phyloP scores from a whole-genome alignment of 2,113 vertebrate genomes.

The Rhynchomys soricoides region DNA sequence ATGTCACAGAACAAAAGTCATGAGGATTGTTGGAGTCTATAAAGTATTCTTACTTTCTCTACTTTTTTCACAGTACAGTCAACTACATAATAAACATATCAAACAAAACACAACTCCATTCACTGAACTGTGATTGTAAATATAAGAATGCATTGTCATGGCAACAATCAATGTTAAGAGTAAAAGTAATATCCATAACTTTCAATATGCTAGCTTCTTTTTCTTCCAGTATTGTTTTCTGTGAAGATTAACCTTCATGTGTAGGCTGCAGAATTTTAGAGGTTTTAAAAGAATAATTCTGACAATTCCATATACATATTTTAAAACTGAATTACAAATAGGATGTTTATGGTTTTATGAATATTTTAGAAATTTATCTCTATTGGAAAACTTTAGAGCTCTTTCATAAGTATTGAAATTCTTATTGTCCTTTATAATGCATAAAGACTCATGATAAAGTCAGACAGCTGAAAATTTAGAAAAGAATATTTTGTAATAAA shows the following conservation, averaged over 20 bases:
- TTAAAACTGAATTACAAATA: constrained; percentile 25
- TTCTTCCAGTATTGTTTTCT: not conserved
- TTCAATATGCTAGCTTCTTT: not conserved
- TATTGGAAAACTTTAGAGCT: not conserved
- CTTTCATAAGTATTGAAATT: constrained; percentile 38
- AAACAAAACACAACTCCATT: not conserved
- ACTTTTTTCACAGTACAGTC: not conserved
- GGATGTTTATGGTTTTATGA: constrained; percentile 19
- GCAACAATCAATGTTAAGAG: not conserved
- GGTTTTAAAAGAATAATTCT: not conserved
- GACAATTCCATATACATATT: not conserved
- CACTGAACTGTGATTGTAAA: not conserved
- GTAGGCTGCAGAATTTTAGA: not conserved
- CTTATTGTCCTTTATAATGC: not conserved
- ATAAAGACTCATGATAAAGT: constrained; percentile 40
- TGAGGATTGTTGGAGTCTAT: not conserved
- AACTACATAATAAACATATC: not conserved
- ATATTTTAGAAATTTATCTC: constrained; percentile 3
- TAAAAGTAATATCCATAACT: not conserved
- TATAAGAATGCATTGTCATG: not conserved
- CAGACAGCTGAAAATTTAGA: constrained; percentile 48
- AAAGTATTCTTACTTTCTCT: not conserved
- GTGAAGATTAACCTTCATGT: not conserved
- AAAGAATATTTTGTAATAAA: constrained; percentile 28
- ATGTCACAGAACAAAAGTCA: not conserved